phyloP scores from a whole-genome alignment of 2,797 vertebrate genomes.

The Botia almorhae region DNA sequence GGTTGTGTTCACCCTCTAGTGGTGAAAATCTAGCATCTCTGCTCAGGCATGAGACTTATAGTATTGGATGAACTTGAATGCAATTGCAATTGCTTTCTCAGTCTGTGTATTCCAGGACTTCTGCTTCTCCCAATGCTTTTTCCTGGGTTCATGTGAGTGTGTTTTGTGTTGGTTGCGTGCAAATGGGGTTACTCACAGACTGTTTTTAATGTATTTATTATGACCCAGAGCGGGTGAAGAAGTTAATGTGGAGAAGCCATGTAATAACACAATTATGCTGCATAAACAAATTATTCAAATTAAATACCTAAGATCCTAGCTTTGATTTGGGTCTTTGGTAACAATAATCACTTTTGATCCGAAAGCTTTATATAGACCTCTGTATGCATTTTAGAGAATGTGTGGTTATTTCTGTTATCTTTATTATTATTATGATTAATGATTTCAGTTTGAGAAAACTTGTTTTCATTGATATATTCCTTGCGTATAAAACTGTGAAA shows the following conservation, averaged over 20 bases:
- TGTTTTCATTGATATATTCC: conserved; percentile 70
- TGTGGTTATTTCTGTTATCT: conserved; percentile 81
- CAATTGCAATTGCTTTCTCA: conserved; percentile 46
- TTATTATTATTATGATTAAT: conserved; percentile 63
- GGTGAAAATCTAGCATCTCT: conserved; percentile 41
- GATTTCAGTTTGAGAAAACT: conserved; percentile 81
- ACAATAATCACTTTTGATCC: conserved; percentile 90
- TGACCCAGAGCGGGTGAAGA: conserved; percentile 65
- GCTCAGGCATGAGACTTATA: conserved; percentile 44
- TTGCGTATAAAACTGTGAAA: conserved; percentile 93
- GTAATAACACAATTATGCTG: conserved; percentile 83
- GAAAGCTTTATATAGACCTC: conserved; percentile 93
- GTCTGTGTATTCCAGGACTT: conserved; percentile 52
- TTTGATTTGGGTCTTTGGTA: conserved; percentile 73
- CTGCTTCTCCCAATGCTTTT: conserved; percentile 56
- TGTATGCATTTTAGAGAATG: conserved; percentile 80
- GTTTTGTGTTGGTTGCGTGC: conserved; percentile 49
- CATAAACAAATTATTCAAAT: conserved; percentile 70
- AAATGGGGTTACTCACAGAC: conserved; percentile 64
- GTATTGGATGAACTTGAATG: conserved; percentile 58
- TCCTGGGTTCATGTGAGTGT: conserved; percentile 54
- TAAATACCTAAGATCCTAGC: conserved; percentile 67
- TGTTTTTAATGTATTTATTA: conserved; percentile 83
- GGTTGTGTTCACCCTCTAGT: conserved; percentile 44
- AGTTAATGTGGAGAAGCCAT: conserved; percentile 87